Base-by-base conservation (phyloP, 2,888 invertebrate genomes). In the Melangyna quadrimaculata region DNA sequence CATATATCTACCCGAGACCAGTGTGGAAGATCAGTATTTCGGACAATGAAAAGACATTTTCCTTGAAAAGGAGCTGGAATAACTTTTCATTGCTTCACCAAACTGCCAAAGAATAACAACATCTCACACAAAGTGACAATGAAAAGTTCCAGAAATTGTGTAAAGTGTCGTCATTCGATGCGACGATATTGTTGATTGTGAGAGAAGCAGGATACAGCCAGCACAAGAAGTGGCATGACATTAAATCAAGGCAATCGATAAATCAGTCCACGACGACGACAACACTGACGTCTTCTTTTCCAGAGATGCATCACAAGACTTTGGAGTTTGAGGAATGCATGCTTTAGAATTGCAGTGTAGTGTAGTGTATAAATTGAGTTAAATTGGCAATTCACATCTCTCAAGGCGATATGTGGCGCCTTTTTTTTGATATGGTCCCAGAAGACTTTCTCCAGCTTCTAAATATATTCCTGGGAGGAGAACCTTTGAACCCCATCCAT, bases 401-500 rank as follows among this genome's bases (percentile, higher is more conserved):
- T 59, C 17, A 29, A 48, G 35, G 24, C n/a, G 53, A 14, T 43
- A 37, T 43, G 61, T 45, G 73, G 69, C 81, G 86, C 81, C 86
- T 80, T 69, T 75, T 69, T 37, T n/a, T n/a, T n/a, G n/a, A n/a
- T n/a, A n/a, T 45, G 22, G 10, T 55, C 35, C 29, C 17, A 59
- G 12, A 48, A 63, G 75, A 86, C 81, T 86, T 81, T 86, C 86
- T 86, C 73, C 81, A 70, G 80, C 19, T 69, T 86, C 84, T 84
- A 80, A 80, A 84, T 53, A 53, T 80, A 80, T 70, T 63, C 65
- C 61, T 43, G 27, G 19, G 5, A 9, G 17, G 19, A 19, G 83
- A 86, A 67, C 86, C 86, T 81, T 86, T 86, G 72, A 77, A 86
- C 86, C 72, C 80, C 86, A 86, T 86, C 81, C 86, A 86, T 86